phyloP scores from a whole-genome alignment of 1,140 invertebrate genomes.

The Globodera rostochiensis region DNA sequence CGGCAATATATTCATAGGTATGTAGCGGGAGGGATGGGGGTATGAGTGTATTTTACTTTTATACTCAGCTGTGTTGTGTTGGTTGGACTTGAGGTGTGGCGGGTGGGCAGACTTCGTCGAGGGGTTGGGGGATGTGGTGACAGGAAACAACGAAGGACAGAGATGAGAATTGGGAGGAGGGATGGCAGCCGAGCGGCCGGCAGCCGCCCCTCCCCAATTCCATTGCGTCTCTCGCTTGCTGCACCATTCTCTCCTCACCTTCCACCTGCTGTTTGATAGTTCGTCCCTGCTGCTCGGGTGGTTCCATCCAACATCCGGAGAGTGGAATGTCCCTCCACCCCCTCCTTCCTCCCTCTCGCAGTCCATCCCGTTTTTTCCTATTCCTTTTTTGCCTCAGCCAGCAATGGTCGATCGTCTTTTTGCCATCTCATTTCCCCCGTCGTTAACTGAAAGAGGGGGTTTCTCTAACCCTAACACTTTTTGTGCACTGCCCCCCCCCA shows the following conservation, averaged over 20 bases:
- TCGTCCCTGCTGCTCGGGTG: background rate
- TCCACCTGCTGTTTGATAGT: background rate
- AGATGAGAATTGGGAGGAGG: background rate
- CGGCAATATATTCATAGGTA: too few species aligned
- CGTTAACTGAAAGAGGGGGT: background rate
- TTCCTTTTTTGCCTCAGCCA: background rate
- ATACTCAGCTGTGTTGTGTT: background rate
- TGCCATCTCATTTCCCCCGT: background rate
- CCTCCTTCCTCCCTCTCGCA: background rate
- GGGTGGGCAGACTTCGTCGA: too few species aligned
- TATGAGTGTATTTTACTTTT: background rate
- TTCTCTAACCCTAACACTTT: conserved; percentile 6
- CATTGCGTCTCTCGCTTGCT: background rate
- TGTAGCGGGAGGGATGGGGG: too few species aligned
- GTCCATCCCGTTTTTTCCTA: background rate
- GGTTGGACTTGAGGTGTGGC: too few species aligned
- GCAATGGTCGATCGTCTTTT: background rate
- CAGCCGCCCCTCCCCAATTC: background rate
- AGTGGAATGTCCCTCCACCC: background rate
- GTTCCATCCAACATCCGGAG: background rate
- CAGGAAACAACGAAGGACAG: background rate
- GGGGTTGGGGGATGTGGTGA: background rate
- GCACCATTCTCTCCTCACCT: background rate
- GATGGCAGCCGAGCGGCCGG: too few species aligned
- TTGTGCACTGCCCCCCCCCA: background rate